Conservation (phyloP, 2,888 invertebrate species). For the Isotomurus palustris region DNA sequence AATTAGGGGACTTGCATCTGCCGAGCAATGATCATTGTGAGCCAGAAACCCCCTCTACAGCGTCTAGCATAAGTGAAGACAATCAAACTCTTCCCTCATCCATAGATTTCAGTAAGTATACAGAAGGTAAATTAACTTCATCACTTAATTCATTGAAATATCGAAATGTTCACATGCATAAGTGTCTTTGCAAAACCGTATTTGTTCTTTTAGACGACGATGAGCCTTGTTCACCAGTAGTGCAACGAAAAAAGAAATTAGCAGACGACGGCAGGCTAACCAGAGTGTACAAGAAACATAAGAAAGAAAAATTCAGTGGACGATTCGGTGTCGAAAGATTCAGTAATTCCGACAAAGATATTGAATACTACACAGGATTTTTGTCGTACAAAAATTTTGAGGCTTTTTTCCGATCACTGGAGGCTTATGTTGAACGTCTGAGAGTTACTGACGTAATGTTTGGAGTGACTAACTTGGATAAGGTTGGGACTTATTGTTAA, state of each 20-base stretch:
- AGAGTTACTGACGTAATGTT: conserved; percentile 42
- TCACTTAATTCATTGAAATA: too few species aligned
- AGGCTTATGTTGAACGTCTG: conserved; percentile 39
- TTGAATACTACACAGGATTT: conserved; percentile 45
- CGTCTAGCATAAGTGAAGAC: neutral
- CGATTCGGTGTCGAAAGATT: conserved; percentile 44
- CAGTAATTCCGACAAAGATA: conserved; percentile 40
- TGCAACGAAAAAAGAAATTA: neutral
- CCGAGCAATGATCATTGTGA: neutral
- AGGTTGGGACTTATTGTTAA: neutral
- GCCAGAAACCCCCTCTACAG: neutral
- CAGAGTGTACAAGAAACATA: conserved; percentile 37
- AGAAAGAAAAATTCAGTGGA: conserved; percentile 36
- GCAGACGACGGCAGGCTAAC: conserved; percentile 17
- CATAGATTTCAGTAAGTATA: neutral
- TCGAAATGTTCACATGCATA: too few species aligned
- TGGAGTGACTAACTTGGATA: conserved; percentile 35
- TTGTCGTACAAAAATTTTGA: conserved; percentile 38
- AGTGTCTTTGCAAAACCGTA: too few species aligned
- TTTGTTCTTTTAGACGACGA: neutral
- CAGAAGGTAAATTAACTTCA: neutral
- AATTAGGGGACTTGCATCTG: conserved; percentile 4
- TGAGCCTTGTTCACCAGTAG: neutral
- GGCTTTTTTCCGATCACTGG: conserved; percentile 41
- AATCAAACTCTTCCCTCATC: neutral